A percentile compares a stretch with the other conserved stretches of the same genome.
These are phyloP conservation scores for Astyanax mexicanus DNA, from an alignment of 2,797 vertebrate species.

Conservation along the genomic window DNA sequence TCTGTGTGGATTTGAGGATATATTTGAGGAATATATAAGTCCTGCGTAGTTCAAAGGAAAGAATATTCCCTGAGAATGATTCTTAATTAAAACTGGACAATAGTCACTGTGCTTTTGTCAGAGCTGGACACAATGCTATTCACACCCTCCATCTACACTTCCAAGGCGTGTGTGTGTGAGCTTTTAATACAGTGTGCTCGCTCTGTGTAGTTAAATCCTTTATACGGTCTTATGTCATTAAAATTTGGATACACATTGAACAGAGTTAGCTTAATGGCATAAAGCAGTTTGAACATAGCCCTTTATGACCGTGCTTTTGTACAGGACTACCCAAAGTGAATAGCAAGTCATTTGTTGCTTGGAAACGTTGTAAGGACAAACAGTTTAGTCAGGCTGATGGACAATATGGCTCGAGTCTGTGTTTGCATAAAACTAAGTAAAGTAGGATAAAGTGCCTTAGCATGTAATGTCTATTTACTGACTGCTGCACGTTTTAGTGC, in stretches of 20 bases:
- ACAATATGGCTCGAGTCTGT: not conserved
- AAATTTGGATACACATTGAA: not conserved
- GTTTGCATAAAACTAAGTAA: too few species aligned
- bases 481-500: too few species aligned
- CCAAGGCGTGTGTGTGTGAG: not conserved
- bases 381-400: not conserved
- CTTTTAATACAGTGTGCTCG: not conserved
- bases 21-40: too few species aligned
- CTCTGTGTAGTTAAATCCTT: not conserved
- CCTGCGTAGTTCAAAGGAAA: not conserved
- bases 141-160: not conserved
- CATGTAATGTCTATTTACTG: not conserved
- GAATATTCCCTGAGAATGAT: not conserved
- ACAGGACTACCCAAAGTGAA: not conserved
- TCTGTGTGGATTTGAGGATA: not conserved
- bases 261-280: slow-evolving; percentile 5
- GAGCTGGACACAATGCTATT: not conserved
- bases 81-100: not conserved
- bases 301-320: not conserved
- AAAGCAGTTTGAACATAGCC: not conserved
- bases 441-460: not conserved
- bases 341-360: not conserved
- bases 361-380: not conserved
- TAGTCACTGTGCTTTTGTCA: not conserved
- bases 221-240: not conserved